Evolutionary conservation across 2,797 vertebrate genomes (phyloP).

Genomic region (Eulemur coronatus): DNA sequence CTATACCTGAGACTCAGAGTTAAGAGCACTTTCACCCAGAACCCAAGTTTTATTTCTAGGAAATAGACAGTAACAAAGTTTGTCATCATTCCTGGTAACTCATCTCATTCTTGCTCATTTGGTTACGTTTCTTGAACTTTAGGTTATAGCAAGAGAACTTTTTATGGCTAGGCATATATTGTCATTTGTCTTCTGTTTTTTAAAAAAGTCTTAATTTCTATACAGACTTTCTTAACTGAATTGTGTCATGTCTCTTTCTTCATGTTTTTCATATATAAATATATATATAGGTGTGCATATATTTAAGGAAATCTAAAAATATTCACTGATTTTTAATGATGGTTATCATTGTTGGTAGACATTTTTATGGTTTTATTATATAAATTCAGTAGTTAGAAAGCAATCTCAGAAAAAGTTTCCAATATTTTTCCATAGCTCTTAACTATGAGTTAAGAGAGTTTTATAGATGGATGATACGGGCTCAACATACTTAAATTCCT

Average conservation of each 20-base stretch:
- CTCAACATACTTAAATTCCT: background rate
- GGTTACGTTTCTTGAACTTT: background rate
- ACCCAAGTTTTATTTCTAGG: background rate
- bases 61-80: background rate
- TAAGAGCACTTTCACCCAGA: background rate
- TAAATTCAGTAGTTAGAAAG: constrained; percentile 36
- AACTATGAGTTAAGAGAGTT: background rate
- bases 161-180: background rate
- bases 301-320: background rate
- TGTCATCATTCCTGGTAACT: background rate
- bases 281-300: background rate
- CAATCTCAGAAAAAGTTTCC: background rate
- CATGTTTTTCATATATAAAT: background rate
- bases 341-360: background rate
- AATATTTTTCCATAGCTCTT: background rate
- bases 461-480: background rate
- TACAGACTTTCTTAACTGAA: background rate
- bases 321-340: background rate
- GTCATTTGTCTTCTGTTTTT: background rate
- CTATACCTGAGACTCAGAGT: background rate
- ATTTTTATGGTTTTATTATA: background rate
- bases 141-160: background rate
- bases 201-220: background rate
- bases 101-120: background rate
- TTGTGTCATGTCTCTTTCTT: constrained; percentile 6